Evolutionary conservation across 1,140 invertebrate species (phyloP), one percentile per base, ranked within the genome.

Genomic region (Samia ricini): DNA sequence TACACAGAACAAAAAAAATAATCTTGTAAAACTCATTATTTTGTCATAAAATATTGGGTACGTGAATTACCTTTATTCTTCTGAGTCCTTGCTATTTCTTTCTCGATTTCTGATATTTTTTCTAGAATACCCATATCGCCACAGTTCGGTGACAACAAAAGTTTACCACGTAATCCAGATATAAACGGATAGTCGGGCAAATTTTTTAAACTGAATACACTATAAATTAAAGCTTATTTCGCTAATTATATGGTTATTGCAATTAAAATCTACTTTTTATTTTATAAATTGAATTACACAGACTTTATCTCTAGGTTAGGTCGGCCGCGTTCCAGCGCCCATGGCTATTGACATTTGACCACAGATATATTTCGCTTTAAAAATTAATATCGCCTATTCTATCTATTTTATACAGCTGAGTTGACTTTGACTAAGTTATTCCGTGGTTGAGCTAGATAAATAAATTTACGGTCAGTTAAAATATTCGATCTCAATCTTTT

Each of bases 51-150:
- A 15, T 56, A 20, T 42, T 23, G 51, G 22, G 12, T 48, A 21
- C 21, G 29, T 58, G 20, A 26, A 18, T 66, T 92, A 99, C 98
- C 98, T 96, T 99, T 99, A 92, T 99, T 99, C 91, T 99, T 99
- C 89, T 99, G 99, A 22, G 99, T 99, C 73, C 98, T 92, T 5
- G 97, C 95, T 57, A 99, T 99, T 95, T 99, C 99, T 76, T 95
- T 96, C 88, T 99, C 98, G 62, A 99, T 99, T 93, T 99, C 98
- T 0, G 96, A 95, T 88, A 99, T 99, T 93, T 98, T 99, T 81
- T 99, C 98, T 72, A 99, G 91, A 85, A 99, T 99, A 69, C 98
- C 98, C 98, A 99, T 99, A 63, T 70, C 49, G 66, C 36, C 15
- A 26, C 56, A 20, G 42, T 15, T 42, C 21, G 54, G 48, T 61